Evolutionary conservation across 2,797 vertebrate genomes (phyloP), one percentile per base, ranked within the genome.

Genomic region (Hydrophis major): DNA sequence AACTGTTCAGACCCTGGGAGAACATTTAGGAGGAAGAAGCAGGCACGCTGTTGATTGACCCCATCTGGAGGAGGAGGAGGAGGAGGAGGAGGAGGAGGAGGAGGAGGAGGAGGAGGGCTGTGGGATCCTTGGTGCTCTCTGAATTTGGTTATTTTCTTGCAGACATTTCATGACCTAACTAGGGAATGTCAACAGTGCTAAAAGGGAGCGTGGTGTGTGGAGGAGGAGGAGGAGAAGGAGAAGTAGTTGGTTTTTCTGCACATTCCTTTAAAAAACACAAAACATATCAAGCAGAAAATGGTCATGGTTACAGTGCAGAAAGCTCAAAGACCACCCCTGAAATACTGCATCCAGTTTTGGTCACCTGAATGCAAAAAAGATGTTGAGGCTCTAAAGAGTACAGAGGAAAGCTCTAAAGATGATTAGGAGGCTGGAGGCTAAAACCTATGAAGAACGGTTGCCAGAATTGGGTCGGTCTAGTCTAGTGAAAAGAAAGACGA

Each of bases 1-100:
- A 89, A 90, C 55, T 14, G 0, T 32, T 61, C 4, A 14, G 55
- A 0, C 53, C 10, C 28, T 4, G 6, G 25, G 16, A 88, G 0
- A 42, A 11, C 0, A 83, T 95, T 3, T 47, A 88, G 92, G 53
- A 50, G 20, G 16, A 74, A 83, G 25, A 37, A 74, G 25, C 1
- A 11, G 4, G 18, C 22, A 7, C 0, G 27, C 8, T 63, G 2
- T n/a, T 56, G 4, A 59, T 27, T 50, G 7, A 59, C 6, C 2
- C 28, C 32, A 42, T 37, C 18, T 4, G n/a, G 66, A 32, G 66
- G 4, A 3, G 66, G 14, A 16, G 66, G 13, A 1, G 1, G 5
- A 13, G 1, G 22, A 25, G 0, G 8, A 22, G 22, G 20, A 60
- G 6, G 5, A 60, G 2, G 59, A 25, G 6, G 7, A 8, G 6